These are phyloP conservation scores for Osmerus eperlanus DNA, from an alignment of 2,113 vertebrate species.

Conservation along the genomic window DNA sequence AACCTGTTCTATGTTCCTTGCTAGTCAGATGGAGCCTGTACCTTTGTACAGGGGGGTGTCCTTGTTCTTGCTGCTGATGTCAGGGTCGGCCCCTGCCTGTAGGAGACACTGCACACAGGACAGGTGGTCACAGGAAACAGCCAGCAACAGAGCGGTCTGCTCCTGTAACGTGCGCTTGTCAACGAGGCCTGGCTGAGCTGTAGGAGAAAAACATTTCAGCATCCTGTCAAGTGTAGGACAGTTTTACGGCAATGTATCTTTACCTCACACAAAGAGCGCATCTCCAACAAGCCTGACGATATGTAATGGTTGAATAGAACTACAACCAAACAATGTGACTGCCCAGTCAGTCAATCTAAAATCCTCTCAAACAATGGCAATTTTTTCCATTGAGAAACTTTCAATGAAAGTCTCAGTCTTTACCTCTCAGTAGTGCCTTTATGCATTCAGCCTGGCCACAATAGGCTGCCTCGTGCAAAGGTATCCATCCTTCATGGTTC, in stretches of 20 bases:
- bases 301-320: no score
- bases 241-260: not conserved
- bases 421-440: constrained; percentile 80
- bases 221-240: not conserved
- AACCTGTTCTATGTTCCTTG: no score
- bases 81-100: constrained; percentile 86
- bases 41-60: constrained; percentile 95
- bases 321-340: no score
- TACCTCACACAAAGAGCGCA: not conserved
- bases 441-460: constrained; percentile 80
- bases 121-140: constrained; percentile 79
- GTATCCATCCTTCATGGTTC: constrained; percentile 87
- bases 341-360: no score
- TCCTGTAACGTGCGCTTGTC: constrained; percentile 94
- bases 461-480: constrained; percentile 87
- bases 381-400: not conserved
- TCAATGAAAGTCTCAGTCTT: constrained; percentile 27
- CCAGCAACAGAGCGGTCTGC: constrained; percentile 86
- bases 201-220: constrained; percentile 1
- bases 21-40: constrained; percentile 20
- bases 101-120: constrained; percentile 82
- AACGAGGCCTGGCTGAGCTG: constrained; percentile 79
- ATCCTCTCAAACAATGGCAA: not conserved
- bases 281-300: not conserved
- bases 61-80: constrained; percentile 89